These are phyloP conservation scores for Microctenopoma steveboyesi DNA, from an alignment of 2,797 vertebrate species.

Conservation along the genomic window DNA sequence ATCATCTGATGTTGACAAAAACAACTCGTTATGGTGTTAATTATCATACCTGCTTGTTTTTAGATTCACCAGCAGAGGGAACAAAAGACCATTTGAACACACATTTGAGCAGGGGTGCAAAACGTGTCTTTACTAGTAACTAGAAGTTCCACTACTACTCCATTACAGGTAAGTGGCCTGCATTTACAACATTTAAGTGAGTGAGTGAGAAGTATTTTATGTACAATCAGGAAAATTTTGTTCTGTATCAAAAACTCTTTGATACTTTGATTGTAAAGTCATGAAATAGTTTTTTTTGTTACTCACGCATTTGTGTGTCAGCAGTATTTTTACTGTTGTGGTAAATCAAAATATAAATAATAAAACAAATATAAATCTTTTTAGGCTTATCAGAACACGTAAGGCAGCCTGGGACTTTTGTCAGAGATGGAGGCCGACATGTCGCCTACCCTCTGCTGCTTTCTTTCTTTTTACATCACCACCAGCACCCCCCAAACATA, in stretches of 20 bases:
- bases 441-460: slow-evolving; percentile 11
- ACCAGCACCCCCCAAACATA: neutral
- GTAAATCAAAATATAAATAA: too few species aligned
- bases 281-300: too few species aligned
- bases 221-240: too few species aligned
- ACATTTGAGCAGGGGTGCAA: neutral
- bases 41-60: neutral
- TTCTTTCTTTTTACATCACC: slow-evolving; percentile 6
- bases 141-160: neutral
- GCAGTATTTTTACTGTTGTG: too few species aligned
- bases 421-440: neutral
- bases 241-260: too few species aligned
- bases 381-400: too few species aligned
- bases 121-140: neutral
- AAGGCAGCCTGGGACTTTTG: neutral
- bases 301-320: too few species aligned
- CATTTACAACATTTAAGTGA: neutral
- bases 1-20: neutral
- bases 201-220: too few species aligned
- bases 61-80: slow-evolving; percentile 51
- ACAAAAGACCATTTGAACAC: slow-evolving; percentile 6
- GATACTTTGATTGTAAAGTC: too few species aligned
- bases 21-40: neutral
- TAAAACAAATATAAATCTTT: too few species aligned
- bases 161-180: neutral